These are phyloP conservation scores for Aeoliscus strigatus DNA, from an alignment of 2,797 vertebrate genomes.

Conservation along the genomic window DNA sequence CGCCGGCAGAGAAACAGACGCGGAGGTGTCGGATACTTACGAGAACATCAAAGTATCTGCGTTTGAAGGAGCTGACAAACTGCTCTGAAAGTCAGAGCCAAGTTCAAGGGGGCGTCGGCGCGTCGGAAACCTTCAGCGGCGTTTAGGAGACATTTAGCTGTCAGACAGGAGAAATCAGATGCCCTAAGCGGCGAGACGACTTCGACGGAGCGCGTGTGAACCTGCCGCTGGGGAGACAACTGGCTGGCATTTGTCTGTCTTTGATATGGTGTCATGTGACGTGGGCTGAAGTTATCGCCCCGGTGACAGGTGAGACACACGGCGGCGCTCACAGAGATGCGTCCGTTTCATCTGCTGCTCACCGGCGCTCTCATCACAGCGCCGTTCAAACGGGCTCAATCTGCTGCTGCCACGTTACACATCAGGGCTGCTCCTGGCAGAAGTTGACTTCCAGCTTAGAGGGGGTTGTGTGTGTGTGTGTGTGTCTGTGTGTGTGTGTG, in stretches of 20 bases:
- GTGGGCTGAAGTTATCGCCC: slow-evolving; percentile 74
- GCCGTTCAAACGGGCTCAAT: slow-evolving; percentile 67
- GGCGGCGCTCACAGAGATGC: slow-evolving; percentile 61
- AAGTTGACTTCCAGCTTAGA: slow-evolving; percentile 52
- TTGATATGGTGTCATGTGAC: slow-evolving; percentile 74
- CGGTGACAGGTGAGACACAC: slow-evolving; percentile 74
- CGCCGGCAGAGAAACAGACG: no score
- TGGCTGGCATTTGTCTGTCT: slow-evolving; percentile 74
- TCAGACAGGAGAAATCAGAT: slow-evolving; percentile 61
- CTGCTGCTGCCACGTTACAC: slow-evolving; percentile 53
- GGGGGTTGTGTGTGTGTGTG: slow-evolving; percentile 18
- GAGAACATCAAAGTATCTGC: no score
- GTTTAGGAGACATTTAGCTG: slow-evolving; percentile 58
- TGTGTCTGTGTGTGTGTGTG: slow-evolving; percentile 10
- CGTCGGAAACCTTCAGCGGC: slow-evolving; percentile 53
- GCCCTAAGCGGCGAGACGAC: slow-evolving; percentile 63
- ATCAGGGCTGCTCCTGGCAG: slow-evolving; percentile 47
- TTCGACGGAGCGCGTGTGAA: slow-evolving; percentile 54
- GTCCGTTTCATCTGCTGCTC: slow-evolving; percentile 77
- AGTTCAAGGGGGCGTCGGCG: slow-evolving; percentile 52
- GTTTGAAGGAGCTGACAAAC: slow-evolving; percentile 45
- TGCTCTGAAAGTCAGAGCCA: slow-evolving; percentile 53
- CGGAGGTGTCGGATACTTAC: no score
- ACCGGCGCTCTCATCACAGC: slow-evolving; percentile 64
- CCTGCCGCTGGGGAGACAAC: slow-evolving; percentile 62